A percentile compares a stretch with the other conserved stretches of the same genome.
Evolutionary conservation across 2,113 vertebrate species (phyloP).

Genomic region (Dendropsophus ebraccatus): DNA sequence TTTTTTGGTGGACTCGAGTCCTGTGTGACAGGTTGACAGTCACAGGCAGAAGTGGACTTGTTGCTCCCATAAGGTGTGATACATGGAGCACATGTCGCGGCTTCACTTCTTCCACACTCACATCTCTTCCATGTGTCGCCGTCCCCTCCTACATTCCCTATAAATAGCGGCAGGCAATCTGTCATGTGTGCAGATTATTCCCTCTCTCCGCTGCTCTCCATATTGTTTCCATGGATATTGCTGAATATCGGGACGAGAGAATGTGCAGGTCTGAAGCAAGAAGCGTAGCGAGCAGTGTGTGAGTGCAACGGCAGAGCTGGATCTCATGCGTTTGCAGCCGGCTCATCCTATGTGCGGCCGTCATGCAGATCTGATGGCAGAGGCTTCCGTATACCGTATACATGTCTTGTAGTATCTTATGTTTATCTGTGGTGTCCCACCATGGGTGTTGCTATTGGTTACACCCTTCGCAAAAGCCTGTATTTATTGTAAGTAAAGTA

Average conservation of each 20-base stretch:
- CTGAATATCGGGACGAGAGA: slow-evolving; percentile 35
- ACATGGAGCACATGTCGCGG: neutral
- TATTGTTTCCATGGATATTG: slow-evolving; percentile 51
- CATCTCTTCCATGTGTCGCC: neutral
- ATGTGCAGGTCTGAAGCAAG: neutral
- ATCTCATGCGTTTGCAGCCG: neutral
- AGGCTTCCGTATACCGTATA: neutral
- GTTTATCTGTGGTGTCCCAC: too few species aligned
- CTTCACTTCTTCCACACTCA: neutral
- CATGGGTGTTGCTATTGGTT: too few species aligned
- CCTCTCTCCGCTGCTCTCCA: slow-evolving; percentile 1
- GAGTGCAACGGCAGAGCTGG: slow-evolving; percentile 6
- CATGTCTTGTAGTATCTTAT: too few species aligned
- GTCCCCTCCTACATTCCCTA: slow-evolving; percentile 11
- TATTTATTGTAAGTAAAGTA: too few species aligned
- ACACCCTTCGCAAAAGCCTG: too few species aligned
- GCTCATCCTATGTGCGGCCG: neutral
- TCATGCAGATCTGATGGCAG: neutral
- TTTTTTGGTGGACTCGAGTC: too few species aligned
- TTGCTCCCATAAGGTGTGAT: too few species aligned
- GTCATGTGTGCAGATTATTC: slow-evolving; percentile 9
- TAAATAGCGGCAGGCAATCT: slow-evolving; percentile 32
- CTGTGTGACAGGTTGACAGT: too few species aligned
- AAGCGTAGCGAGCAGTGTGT: neutral
- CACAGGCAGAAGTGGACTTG: too few species aligned